Base-by-base conservation (phyloP, 1,140 invertebrate species). In the Chlorops oryzae region DNA sequence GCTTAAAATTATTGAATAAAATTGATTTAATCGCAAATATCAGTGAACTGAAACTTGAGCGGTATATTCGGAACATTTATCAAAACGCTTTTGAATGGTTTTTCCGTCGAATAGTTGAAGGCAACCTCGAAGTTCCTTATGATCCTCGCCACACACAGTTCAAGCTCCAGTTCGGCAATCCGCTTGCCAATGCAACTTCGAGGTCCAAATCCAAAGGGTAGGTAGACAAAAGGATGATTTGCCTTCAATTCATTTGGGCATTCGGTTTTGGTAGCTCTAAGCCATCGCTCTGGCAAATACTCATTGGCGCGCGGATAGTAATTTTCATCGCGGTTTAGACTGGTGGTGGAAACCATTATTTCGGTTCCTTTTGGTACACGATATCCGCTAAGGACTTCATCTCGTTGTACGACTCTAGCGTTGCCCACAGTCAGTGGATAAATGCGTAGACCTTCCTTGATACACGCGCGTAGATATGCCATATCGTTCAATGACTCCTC, bases 131-230 rank as follows among this genome's bases (percentile, higher is more conserved):
- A 81, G 52, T 80, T 76, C 27, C 78, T 68, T 39, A 81, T 64
- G 3, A 85, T 69, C 58, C 81, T 78, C 3, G 80, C 69, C 1
- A 84, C 50, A 18, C 81, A 78, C 27, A 84, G 69, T 56, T 84
- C 79, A 32, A 88, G 61, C 62, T 87, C 85, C 60, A 87, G 75
- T 58, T 86, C 81, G 2, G 85, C 86, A 54, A 89, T 79, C 37
- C 86, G 73, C 50, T 81, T 77, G 3, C 79, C 79, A 42, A 80
- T 70, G 52, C 79, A 81, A 57, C 69, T 75, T 3, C 78, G 62
- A 0, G 75, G 73, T 13, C 82, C 82, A 46, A 79, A 81, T 2
- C 82, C 82, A 53, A 85, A 85, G 0, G 80, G 80, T 22, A 72
- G 63, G 47, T 73, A 77, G 0, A 75, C 71, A 45, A 82, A 83